Evolutionary conservation across 2,888 invertebrate genomes (phyloP), one percentile per base, ranked within the genome.

Genomic region (Stomorhina lunata): DNA sequence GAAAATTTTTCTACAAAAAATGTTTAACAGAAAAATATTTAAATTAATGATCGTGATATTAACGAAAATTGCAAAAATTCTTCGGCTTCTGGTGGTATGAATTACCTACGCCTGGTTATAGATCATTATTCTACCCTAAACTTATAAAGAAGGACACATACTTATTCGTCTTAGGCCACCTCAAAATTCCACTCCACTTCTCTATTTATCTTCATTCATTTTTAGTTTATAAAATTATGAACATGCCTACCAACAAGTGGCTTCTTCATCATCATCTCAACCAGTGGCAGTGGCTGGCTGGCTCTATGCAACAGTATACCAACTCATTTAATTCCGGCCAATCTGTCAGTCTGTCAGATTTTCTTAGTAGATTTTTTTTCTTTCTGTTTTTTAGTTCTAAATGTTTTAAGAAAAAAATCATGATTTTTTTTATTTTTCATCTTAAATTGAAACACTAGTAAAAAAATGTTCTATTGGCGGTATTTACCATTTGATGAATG

Each of bases 341-440:
- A 88, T 89, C 88, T 88, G 88, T 89, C 89, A 89, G 89, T 61
- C 86, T 88, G 86, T 88, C 88, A 89, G 86, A 86, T 88, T 87
- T 85, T 59, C 17, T 57, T 20, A 37, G 45, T 53, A 25, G 34
- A 25, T 55, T 61, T 27, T 79, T 65, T 65, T 32, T 63, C 1
- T 22, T 43, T 72, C 10, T 43, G 12, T 34, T 29, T 50, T 22
- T 71, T 66, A 37, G n/a, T 53, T 45, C 5, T 27, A 27, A n/a
- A 43, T 65, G 45, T 45, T 34, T 53, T 84, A n/a, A 85, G 17
- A 69, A 63, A 79, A 66, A 57, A 66, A 2, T 61, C 59, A 50
- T 59, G 65, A 50, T 68, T 29, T 80, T 65, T 43, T 15, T 15
- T 55, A 50, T 12, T 53, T 77, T 72, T 40, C 12, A 45, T 43